Base-by-base conservation (phyloP, 1,140 invertebrate genomes). In the Daktulosphaira vitifoliae region DNA sequence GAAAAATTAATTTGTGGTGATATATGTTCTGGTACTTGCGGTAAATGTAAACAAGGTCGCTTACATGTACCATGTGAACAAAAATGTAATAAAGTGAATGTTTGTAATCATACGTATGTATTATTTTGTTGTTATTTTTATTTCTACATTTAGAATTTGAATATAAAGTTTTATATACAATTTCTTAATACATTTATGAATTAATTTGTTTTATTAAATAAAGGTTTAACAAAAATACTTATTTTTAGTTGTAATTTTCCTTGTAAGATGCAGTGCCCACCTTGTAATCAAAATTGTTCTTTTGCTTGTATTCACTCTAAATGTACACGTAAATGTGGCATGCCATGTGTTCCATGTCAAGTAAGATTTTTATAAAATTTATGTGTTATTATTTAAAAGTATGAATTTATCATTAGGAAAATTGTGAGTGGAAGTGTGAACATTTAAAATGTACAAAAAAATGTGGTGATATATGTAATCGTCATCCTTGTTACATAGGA, bases 251-350 rank as follows among this genome's bases (percentile, higher is more conserved):
- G 87, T 71, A 73, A 77, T 29, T 78, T 77, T 33, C 79, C 80
- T 0, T 85, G 83, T 68, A 77, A 79, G 48, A 71, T 78, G 59
- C 70, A 74, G 15, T 87, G 85, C 67, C 81, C 81, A 18, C 84
- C 85, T 2, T 87, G 85, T 71, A 73, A 73, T 26, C 72, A 75
- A 54, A 69, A 62, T 13, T 88, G 85, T 70, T 69, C 77, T 54
- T 80, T 81, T 53, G 74, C 71, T 48, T 88, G 86, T 72, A 52
- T 67, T 18, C 81, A 83, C 70, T 79, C 76, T 38, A 73, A 69
- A 64, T 87, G 85, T 71, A 70, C 68, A 0, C 75, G 76, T 22
- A 67, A 70, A 25, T 87, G 86, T 73, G 82, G 84, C 3, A 73
- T 77, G 39, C 76, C 78, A 1, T 88, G 86, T 73, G 71, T 69